A percentile compares a stretch with the other conserved stretches of the same genome.
These are phyloP conservation scores for Andrena marginata DNA, from an alignment of 2,888 invertebrate genomes.

Conservation along the genomic window DNA sequence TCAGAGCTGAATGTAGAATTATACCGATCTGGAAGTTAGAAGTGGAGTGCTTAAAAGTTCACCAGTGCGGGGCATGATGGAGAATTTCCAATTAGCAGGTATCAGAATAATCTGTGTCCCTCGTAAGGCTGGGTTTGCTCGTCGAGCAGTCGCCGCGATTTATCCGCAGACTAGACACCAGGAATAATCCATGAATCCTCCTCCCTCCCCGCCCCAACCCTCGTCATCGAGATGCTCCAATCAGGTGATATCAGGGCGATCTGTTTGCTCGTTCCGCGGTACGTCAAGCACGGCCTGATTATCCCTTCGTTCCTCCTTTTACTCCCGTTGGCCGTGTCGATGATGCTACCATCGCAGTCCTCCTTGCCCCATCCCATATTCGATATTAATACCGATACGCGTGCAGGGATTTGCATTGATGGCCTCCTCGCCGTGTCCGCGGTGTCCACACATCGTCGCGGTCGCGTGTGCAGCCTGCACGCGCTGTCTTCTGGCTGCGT, in stretches of 20 bases:
- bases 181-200: neutral
- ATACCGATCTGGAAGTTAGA: neutral
- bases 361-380: constrained; percentile 29
- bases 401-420: constrained; percentile 58
- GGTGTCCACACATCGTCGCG: constrained; percentile 7
- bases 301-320: constrained; percentile 55
- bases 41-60: neutral
- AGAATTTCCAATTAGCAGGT: constrained; percentile 25
- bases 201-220: neutral
- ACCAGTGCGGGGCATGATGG: neutral
- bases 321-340: constrained; percentile 31
- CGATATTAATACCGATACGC: constrained; percentile 70
- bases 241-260: constrained; percentile 63
- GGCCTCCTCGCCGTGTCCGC: neutral
- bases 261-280: constrained; percentile 71
- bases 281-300: constrained; percentile 60
- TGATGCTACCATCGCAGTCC: constrained; percentile 16
- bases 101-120: constrained; percentile 9
- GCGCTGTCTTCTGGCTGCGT: neutral
- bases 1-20: neutral
- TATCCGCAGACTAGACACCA: constrained; percentile 15
- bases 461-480: constrained; percentile 13
- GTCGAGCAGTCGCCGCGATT: neutral
- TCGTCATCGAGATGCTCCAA: constrained; percentile 44
- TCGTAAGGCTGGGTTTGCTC: neutral